Conservation (phyloP, 2,888 invertebrate species). For the Stenichneumon culpator region DNA sequence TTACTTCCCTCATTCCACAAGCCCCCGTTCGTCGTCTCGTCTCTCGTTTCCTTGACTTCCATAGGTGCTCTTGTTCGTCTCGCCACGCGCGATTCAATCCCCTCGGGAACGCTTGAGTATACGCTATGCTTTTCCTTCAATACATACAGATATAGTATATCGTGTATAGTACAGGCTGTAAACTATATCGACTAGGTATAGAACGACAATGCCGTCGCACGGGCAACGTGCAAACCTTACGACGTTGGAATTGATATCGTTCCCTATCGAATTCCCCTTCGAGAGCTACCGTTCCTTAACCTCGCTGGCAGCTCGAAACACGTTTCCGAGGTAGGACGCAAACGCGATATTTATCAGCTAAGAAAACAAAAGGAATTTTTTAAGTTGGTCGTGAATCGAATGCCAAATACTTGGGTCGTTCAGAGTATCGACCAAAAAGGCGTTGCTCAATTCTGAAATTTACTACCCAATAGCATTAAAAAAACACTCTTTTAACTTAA, state of each 20-base stretch:
- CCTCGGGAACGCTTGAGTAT: conserved; percentile 72
- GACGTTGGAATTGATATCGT: conserved; percentile 61
- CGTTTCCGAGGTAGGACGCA: conserved; percentile 40
- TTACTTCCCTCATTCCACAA: conserved; percentile 56
- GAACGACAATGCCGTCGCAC: conserved; percentile 51
- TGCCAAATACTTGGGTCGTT: background rate
- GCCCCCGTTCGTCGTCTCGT: conserved; percentile 43
- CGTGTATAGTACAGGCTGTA: background rate
- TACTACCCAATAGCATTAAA: background rate
- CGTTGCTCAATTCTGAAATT: background rate
- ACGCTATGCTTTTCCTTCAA: conserved; percentile 44
- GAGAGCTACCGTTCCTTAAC: conserved; percentile 22
- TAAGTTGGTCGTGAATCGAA: conserved; percentile 12
- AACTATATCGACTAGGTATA: conserved; percentile 8
- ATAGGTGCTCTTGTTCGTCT: conserved; percentile 28
- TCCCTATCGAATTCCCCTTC: conserved; percentile 55
- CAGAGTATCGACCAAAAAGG: background rate
- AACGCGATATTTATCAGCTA: conserved; percentile 42
- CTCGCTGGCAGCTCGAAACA: background rate
- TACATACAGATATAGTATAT: conserved; percentile 39
- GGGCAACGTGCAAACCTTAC: conserved; percentile 44
- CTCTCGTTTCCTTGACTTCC: conserved; percentile 52
- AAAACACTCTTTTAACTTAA: background rate
- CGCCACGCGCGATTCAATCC: conserved; percentile 75
- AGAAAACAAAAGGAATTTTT: conserved; percentile 18